phyloP scores from a whole-genome alignment of 2,797 vertebrate species.

The Bradypodion pumilum region DNA sequence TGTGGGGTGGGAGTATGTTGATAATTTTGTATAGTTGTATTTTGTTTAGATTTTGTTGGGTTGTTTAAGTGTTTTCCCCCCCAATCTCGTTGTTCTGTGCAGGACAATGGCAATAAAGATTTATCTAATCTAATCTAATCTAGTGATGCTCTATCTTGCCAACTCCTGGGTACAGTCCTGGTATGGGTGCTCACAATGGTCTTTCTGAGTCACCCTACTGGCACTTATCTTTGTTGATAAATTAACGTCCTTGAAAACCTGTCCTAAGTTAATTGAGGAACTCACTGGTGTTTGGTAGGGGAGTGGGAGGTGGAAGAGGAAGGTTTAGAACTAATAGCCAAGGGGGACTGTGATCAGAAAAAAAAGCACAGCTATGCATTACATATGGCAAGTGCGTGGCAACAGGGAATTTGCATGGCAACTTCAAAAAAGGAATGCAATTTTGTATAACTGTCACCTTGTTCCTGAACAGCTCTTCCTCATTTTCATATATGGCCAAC shows the following conservation, averaged over 20 bases:
- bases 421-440: not conserved
- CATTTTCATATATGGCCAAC: not conserved
- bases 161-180: conserved; percentile 27
- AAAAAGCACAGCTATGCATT: not conserved
- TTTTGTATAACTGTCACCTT: not conserved
- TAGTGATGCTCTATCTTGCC: no score
- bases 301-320: no score
- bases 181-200: not conserved
- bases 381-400: not conserved
- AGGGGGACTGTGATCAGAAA: conserved; percentile 7
- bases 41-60: no score
- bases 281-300: not conserved
- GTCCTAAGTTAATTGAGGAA: conserved; percentile 12
- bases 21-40: no score
- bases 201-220: not conserved
- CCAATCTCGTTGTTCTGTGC: no score
- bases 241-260: conserved; percentile 18
- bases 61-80: no score
- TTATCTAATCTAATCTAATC: no score
- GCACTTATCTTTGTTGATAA: conserved; percentile 17
- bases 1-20: no score
- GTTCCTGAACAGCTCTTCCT: not conserved
- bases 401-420: conserved; percentile 2
- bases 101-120: no score
- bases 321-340: not conserved